Conservation (phyloP, 2,888 invertebrate species). For the Tortrix viridana region DNA sequence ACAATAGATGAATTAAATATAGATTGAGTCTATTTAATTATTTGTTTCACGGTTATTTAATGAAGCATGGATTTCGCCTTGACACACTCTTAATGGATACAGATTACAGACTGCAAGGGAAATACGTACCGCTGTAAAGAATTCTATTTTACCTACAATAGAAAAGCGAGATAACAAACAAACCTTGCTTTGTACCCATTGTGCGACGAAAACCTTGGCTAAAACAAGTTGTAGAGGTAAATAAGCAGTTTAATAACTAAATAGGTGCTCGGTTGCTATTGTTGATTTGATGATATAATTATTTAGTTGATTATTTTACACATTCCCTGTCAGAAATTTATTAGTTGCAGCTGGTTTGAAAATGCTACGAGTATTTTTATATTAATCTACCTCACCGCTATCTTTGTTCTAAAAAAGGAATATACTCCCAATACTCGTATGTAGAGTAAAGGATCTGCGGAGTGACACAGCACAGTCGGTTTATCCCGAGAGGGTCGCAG, state of each 20-base stretch:
- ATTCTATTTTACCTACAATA: conserved; percentile 56
- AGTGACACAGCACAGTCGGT: too few relatives aligned
- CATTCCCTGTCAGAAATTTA: not conserved
- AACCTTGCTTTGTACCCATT: conserved; percentile 43
- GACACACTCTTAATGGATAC: conserved; percentile 60
- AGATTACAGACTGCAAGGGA: conserved; percentile 58
- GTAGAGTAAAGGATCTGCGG: too few relatives aligned
- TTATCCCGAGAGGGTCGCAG: too few relatives aligned
- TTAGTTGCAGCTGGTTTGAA: too few relatives aligned
- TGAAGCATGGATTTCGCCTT: conserved; percentile 59
- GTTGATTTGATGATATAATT: conserved; percentile 5
- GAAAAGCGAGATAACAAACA: conserved; percentile 52
- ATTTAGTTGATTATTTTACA: not conserved
- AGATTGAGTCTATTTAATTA: conserved; percentile 65
- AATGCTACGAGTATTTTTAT: too few relatives aligned
- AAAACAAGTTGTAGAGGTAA: conserved; percentile 37
- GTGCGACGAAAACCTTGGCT: conserved; percentile 33
- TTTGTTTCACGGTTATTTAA: conserved; percentile 62
- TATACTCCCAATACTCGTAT: too few relatives aligned
- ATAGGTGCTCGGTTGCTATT: conserved; percentile 7
- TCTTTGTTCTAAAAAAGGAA: too few relatives aligned
- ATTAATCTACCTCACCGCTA: too few relatives aligned
- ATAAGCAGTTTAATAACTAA: conserved; percentile 35
- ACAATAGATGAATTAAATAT: conserved; percentile 67
- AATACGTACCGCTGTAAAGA: conserved; percentile 54